Evolutionary conservation across 2,797 vertebrate species (phyloP).

Genomic region (Mionectes olivaceus): DNA sequence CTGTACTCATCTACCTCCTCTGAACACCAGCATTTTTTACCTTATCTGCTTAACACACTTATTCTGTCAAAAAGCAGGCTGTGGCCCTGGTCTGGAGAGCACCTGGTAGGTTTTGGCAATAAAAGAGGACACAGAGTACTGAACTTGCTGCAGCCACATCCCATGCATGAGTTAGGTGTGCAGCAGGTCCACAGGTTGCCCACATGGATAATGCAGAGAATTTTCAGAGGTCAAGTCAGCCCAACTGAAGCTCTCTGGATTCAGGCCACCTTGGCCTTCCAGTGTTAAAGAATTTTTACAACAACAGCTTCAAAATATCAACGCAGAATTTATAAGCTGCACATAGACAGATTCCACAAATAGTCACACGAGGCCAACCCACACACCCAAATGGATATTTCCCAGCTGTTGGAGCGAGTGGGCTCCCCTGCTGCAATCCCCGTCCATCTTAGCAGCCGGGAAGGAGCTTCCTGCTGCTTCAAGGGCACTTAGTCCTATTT

Average conservation of each 20-base stretch:
- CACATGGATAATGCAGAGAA: neutral
- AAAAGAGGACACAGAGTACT: neutral
- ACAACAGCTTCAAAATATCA: conserved; percentile 56
- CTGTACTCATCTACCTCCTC: neutral
- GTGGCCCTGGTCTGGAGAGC: neutral
- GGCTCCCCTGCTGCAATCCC: conserved; percentile 10
- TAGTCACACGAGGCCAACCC: conserved; percentile 49
- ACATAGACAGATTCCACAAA: conserved; percentile 44
- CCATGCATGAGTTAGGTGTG: neutral
- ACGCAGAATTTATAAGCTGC: neutral
- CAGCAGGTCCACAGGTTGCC: neutral
- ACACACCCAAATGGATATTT: conserved; percentile 54
- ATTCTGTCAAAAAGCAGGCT: neutral
- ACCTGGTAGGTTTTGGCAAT: neutral
- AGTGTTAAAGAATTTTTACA: conserved; percentile 30
- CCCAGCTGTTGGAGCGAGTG: conserved; percentile 47
- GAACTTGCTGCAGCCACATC: neutral
- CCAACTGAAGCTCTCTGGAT: neutral
- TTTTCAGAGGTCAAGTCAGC: conserved; percentile 6
- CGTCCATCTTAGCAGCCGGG: conserved; percentile 34
- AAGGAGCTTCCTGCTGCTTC: conserved; percentile 15
- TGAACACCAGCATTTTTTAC: neutral
- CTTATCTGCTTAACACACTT: neutral
- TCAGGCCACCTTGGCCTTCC: neutral
- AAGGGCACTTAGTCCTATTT: neutral